Evolutionary conservation across 2,113 vertebrate genomes (phyloP).

Genomic region (Alaudala cheleensis): DNA sequence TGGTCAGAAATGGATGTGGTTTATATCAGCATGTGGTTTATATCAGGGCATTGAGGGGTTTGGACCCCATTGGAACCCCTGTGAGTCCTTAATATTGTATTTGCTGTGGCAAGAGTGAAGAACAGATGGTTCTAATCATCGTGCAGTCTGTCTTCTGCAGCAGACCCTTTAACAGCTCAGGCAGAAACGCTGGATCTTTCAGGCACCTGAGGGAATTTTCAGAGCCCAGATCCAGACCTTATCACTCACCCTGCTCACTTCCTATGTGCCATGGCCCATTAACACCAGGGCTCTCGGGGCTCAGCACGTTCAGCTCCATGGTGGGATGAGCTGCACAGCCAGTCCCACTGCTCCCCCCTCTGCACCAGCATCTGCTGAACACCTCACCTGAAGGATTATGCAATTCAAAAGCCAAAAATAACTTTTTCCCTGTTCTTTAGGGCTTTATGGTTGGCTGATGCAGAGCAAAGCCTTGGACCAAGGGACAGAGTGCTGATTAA

Average conservation of each 20-base stretch:
- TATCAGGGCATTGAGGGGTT: not conserved
- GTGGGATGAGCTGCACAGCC: not conserved
- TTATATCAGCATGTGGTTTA: not conserved
- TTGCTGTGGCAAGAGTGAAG: not conserved
- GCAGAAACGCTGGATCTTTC: not conserved
- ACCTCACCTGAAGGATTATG: not conserved
- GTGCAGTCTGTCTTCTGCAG: not conserved
- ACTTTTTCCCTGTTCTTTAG: not conserved
- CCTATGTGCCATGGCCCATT: slow-evolving; percentile 12
- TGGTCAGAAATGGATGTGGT: not conserved
- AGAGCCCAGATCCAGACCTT: not conserved
- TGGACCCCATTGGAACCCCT: not conserved
- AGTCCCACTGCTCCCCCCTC: not conserved
- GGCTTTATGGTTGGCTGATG: not conserved
- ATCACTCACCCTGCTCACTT: not conserved
- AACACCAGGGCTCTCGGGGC: not conserved
- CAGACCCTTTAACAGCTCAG: not conserved
- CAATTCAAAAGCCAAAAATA: slow-evolving; percentile 31
- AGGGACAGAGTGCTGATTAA: not conserved
- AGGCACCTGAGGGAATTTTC: not conserved
- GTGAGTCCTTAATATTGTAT: not conserved
- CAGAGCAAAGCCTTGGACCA: not conserved
- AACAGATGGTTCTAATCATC: slow-evolving; percentile 33
- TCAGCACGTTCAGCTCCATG: fast-evolving
- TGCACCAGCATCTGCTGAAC: not conserved